These are phyloP conservation scores for Idris sp. DNA, from an alignment of 1,140 invertebrate species.

Conservation along the genomic window DNA sequence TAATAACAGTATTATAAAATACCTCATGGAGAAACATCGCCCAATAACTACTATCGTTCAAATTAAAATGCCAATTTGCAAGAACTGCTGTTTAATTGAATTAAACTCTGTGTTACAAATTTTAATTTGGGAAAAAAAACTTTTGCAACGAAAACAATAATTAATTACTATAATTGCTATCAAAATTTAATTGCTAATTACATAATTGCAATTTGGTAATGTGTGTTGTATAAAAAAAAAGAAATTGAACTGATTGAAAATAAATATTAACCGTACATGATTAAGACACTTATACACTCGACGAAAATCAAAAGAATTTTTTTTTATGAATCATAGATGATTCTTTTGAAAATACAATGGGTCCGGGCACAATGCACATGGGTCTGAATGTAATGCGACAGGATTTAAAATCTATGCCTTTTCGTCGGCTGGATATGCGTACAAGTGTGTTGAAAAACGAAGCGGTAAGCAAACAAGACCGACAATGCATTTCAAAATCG, in stretches of 20 bases:
- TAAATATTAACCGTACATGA: conserved; percentile 2
- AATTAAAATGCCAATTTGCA: conserved; percentile 32
- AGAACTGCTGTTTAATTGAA: too few species aligned
- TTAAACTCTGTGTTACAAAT: too few species aligned
- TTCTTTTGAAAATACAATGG: conserved; percentile 21
- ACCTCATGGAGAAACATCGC: conserved; percentile 24
- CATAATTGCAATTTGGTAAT: too few species aligned
- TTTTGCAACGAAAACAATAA: too few species aligned
- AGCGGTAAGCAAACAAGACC: conserved; percentile 43
- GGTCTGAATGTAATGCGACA: conserved; percentile 32
- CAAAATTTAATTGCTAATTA: too few species aligned
- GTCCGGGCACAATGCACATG: conserved; percentile 19
- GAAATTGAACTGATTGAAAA: too few species aligned
- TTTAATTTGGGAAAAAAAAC: too few species aligned
- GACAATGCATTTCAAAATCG: conserved; percentile 54
- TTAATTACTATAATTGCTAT: too few species aligned
- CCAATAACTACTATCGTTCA: too few species aligned
- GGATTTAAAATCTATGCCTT: conserved; percentile 58
- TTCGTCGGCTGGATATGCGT: conserved; percentile 47
- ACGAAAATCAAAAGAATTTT: conserved; percentile 51
- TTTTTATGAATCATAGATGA: conserved; percentile 33
- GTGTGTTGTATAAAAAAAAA: too few species aligned
- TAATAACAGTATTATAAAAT: conserved; percentile 56
- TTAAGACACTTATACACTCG: conserved; percentile 54
- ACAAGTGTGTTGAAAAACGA: conserved; percentile 51